Conservation (phyloP, 2,888 invertebrate species). For the Acleris sparsana region DNA sequence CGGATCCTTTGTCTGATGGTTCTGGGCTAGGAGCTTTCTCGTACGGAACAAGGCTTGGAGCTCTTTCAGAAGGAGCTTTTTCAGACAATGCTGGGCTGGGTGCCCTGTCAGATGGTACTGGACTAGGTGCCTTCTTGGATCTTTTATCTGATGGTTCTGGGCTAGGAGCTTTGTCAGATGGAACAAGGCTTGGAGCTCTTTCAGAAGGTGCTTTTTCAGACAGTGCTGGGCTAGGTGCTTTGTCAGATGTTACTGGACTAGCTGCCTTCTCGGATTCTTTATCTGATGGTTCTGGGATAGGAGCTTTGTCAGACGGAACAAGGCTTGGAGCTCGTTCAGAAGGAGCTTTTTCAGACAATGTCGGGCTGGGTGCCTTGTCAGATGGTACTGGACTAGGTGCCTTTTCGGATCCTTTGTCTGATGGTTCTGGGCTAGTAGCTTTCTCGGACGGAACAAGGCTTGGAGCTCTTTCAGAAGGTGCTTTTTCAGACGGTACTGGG, state of each 20-base stretch:
- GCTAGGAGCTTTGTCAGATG: constrained; percentile 1
- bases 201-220: constrained; percentile 13
- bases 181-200: not conserved
- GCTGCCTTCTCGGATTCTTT: constrained; percentile 26
- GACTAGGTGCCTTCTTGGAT: constrained; percentile 8
- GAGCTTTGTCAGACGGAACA: not conserved
- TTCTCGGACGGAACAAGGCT: constrained; percentile 23
- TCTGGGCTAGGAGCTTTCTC: constrained; percentile 23
- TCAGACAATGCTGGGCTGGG: too few relatives aligned
- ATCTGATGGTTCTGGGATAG: constrained; percentile 6
- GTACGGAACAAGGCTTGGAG: not conserved
- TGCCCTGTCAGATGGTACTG: constrained; percentile 16
- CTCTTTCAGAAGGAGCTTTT: too few relatives aligned
- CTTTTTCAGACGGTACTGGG: not conserved
- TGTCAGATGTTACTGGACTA: not conserved
- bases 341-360: not conserved
- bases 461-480: constrained; percentile 24
- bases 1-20: not conserved
- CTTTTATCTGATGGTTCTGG: constrained; percentile 17
- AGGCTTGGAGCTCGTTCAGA: constrained; percentile 10
- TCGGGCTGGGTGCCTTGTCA: constrained; percentile 3
- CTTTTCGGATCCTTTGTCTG: constrained; percentile 20
- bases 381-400: not conserved
- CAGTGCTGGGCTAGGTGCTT: not conserved
- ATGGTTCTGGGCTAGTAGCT: constrained; percentile 14